Conservation (phyloP, 1,140 invertebrate species). For the Drosophila lowei region DNA sequence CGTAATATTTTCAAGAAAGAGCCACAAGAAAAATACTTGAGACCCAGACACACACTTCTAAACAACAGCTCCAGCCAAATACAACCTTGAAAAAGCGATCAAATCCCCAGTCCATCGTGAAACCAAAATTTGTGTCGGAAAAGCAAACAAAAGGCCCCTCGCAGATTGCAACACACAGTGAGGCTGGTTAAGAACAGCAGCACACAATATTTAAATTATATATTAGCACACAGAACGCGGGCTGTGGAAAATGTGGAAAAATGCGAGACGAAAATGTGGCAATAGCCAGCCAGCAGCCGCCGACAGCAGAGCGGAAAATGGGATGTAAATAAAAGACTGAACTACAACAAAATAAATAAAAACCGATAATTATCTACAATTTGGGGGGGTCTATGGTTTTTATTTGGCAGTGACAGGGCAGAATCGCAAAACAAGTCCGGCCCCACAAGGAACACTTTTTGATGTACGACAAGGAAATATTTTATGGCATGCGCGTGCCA, state of each 20-base stretch:
- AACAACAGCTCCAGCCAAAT: constrained; percentile 41
- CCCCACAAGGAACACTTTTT: constrained; percentile 1
- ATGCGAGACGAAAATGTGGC: constrained; percentile 44
- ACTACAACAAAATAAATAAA: constrained; percentile 27
- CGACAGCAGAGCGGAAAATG: constrained; percentile 37
- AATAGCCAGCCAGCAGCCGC: constrained; percentile 42
- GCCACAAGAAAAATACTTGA: constrained; percentile 53
- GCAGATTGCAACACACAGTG: constrained; percentile 63
- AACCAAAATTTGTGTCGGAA: constrained; percentile 27
- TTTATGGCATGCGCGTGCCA: not conserved
- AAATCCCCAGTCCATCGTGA: constrained; percentile 39
- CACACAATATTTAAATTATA: constrained; percentile 79
- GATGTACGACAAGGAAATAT: not conserved
- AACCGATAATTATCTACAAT: constrained; percentile 63
- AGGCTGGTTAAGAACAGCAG: constrained; percentile 72
- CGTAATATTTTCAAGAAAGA: constrained; percentile 47
- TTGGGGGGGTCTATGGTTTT: constrained; percentile 52
- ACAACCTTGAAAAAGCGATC: constrained; percentile 67
- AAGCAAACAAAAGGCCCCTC: constrained; percentile 53
- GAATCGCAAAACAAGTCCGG: constrained; percentile 15
- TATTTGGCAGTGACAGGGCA: constrained; percentile 66
- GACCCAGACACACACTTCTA: constrained; percentile 47
- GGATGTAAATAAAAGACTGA: constrained; percentile 56
- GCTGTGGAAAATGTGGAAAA: constrained; percentile 44
- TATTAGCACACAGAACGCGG: constrained; percentile 64